Conservation (phyloP, 2,113 vertebrate genomes). For the Speoplatyrhinus poulsoni region DNA sequence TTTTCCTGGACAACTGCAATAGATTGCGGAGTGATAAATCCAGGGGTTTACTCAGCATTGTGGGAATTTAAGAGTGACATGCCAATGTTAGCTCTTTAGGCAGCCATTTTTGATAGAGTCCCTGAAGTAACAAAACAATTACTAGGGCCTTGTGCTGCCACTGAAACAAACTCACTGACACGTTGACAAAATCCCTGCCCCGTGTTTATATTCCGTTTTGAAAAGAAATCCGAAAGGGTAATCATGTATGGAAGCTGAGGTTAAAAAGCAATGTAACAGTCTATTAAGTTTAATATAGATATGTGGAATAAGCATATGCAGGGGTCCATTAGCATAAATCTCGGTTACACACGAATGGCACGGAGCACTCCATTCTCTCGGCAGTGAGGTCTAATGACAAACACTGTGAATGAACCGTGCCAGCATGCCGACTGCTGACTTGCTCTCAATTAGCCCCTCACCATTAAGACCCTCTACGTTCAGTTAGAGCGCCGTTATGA, state of each 20-base stretch:
- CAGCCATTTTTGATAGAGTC: conserved; percentile 69
- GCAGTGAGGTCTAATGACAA: conserved; percentile 76
- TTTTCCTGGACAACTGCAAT: conserved; percentile 25
- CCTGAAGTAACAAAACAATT: conserved; percentile 75
- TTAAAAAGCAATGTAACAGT: conserved; percentile 99
- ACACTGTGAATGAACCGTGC: conserved; percentile 73
- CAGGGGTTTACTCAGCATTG: conserved; percentile 35
- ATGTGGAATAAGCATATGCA: conserved; percentile 99
- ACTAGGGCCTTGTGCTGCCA: conserved; percentile 76
- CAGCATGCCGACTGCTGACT: conserved; percentile 66
- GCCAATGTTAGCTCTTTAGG: conserved; percentile 63
- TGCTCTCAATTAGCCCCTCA: conserved; percentile 76
- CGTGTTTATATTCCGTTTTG: conserved; percentile 96
- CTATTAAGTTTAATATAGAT: conserved; percentile 99
- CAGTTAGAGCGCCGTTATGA: conserved; percentile 25
- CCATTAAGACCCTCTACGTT: conserved; percentile 38
- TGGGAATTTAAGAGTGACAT: conserved; percentile 55
- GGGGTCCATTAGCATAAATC: conserved; percentile 98
- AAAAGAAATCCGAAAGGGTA: conserved; percentile 99
- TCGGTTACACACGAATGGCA: conserved; percentile 87
- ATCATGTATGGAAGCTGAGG: conserved; percentile 98
- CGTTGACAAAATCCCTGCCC: conserved; percentile 89
- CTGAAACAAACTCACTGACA: conserved; percentile 89
- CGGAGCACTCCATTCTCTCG: conserved; percentile 65
- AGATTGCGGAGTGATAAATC: conserved; percentile 41